A percentile compares a stretch with the other conserved stretches of the same genome.
Evolutionary conservation across 2,113 vertebrate species (phyloP).

Genomic region (Gorsachius goisagi): DNA sequence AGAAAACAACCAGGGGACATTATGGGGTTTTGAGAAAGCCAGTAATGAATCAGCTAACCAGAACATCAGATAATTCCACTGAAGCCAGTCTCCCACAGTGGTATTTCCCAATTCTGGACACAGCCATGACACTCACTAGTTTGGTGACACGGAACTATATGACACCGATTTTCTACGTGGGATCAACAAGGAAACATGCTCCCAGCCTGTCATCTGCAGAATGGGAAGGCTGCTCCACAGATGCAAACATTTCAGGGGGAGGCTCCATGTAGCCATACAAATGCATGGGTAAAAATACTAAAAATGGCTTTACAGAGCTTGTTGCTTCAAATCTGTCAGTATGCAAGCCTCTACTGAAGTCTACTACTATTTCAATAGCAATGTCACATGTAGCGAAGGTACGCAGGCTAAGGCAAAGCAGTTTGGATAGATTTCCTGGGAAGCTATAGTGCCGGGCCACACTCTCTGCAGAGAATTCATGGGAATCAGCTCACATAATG

Average conservation of each 20-base stretch:
- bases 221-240: neutral
- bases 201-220: neutral
- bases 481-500: neutral
- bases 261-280: neutral
- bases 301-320: neutral
- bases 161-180: neutral
- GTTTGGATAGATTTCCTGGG: neutral
- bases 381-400: neutral
- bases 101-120: neutral
- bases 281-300: neutral
- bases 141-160: fast-evolving
- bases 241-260: neutral
- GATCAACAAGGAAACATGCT: neutral
- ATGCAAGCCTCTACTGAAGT: neutral
- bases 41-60: neutral
- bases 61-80: neutral
- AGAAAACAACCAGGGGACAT: neutral
- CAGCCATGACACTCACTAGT: neutral
- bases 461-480: neutral
- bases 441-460: neutral
- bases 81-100: neutral
- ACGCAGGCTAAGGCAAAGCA: neutral
- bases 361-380: neutral
- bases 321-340: neutral
- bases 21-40: neutral